These are phyloP conservation scores for Megalops cyprinoides DNA, from an alignment of 2,797 vertebrate genomes.

Conservation along the genomic window DNA sequence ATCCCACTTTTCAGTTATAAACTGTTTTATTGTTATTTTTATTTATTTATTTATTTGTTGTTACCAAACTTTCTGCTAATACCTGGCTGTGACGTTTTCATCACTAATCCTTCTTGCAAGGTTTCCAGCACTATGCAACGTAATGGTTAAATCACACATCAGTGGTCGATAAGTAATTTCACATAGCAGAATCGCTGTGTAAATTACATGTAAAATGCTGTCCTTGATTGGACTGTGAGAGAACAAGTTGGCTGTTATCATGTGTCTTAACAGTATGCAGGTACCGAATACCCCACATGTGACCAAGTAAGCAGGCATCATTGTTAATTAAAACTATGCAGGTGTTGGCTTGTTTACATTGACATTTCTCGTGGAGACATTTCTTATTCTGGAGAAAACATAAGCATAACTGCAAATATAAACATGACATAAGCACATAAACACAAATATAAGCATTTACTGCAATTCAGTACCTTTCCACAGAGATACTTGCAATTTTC, in stretches of 20 bases:
- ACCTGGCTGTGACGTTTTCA: too few species aligned
- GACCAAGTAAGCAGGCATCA: constrained; percentile 21
- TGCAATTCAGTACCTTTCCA: background rate
- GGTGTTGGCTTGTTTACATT: constrained; percentile 45
- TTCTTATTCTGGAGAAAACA: constrained; percentile 34
- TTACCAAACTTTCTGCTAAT: too few species aligned
- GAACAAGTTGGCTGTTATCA: background rate
- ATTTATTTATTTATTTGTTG: too few species aligned
- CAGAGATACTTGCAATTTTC: background rate
- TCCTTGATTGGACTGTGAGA: background rate
- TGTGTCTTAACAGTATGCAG: background rate
- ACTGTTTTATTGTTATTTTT: too few species aligned
- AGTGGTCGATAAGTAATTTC: background rate
- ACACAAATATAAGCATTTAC: too few species aligned
- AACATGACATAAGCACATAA: too few species aligned
- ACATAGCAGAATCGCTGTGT: background rate
- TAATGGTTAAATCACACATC: background rate
- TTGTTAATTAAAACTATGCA: constrained; percentile 44
- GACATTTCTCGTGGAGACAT: constrained; percentile 40
- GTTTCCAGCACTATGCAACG: background rate
- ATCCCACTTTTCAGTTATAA: too few species aligned
- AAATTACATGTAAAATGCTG: background rate
- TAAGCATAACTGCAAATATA: too few species aligned
- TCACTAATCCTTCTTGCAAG: too few species aligned
- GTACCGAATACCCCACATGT: background rate